These are phyloP conservation scores for Petrocephalus microphthalmus DNA, from an alignment of 2,113 vertebrate species.

Conservation along the genomic window DNA sequence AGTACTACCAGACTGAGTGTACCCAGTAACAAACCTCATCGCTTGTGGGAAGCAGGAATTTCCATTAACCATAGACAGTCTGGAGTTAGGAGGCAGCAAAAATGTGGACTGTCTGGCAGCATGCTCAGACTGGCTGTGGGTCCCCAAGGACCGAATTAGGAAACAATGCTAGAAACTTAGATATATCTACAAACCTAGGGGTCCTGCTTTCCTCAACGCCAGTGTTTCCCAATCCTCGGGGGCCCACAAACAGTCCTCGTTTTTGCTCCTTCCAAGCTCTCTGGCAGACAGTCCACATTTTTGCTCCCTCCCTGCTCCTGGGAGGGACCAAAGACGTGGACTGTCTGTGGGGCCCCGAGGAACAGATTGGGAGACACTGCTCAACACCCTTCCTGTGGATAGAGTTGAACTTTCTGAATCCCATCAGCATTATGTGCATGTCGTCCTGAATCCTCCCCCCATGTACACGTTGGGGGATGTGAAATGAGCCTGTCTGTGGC, in stretches of 20 bases:
- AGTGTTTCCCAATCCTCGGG: too few relatives aligned
- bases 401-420: background rate
- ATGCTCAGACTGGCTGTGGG: too few relatives aligned
- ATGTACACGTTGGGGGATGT: background rate
- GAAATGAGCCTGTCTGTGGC: background rate
- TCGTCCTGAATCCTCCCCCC: background rate
- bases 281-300: too few relatives aligned
- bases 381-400: background rate
- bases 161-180: background rate
- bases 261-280: too few relatives aligned
- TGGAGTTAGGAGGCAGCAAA: too few relatives aligned
- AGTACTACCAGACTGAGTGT: background rate
- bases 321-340: too few relatives aligned
- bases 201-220: background rate
- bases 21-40: background rate
- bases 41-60: slow-evolving; percentile 1
- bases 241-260: too few relatives aligned
- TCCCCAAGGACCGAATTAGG: too few relatives aligned
- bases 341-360: too few relatives aligned
- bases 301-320: too few relatives aligned
- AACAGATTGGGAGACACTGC: background rate
- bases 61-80: background rate
- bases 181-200: slow-evolving; percentile 11
- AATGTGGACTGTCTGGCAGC: too few relatives aligned
- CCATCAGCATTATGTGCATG: background rate